Base-by-base conservation (phyloP, 2,888 invertebrate genomes). In the Geophilus truncorum region DNA sequence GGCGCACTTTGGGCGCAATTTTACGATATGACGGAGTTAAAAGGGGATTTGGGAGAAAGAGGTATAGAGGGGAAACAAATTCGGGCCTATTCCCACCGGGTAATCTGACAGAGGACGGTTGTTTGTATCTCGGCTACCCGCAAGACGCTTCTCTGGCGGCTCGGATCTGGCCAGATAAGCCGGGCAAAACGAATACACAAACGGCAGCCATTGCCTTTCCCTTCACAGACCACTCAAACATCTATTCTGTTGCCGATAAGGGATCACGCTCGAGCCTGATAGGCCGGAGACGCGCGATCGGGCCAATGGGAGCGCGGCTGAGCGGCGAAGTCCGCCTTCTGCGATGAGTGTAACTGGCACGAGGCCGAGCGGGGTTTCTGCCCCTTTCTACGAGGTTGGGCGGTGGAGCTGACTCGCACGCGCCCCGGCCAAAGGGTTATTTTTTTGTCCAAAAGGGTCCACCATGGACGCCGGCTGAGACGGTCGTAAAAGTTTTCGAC, bases 301-400 rank as follows among this genome's bases (percentile, higher is more conserved):
- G 12, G 70, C 70, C 70, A 70, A 70, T 70, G 28, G 28, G 70
- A 70, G n/a, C 5, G 70, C 25, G 28, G 70, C 28, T 25, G 2
- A 1, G 70, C 25, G 70, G 4, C n/a, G 70, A 28, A 70, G 12
- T 28, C 70, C 70, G 70, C 70, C 70, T 70, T 28, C 70, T 70
- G 70, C 7, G 28, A n/a, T 9, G 70, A 70, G 12, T 12, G n/a
- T 12, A 70, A 70, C 10, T 70, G 70, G 70, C 28, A 28, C 70
- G 70, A 70, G 70, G 70, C 70, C 28, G 70, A 70, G 70, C 70
- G 70, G 70, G 70, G 70, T 70, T 70, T 70, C 70, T 70, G 70
- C 12, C 70, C 70, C n/a, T 6, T 70, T 28, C 28, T n/a, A 28
- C 25, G 5, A 15, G 70, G 70, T 70, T 70, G 70, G 57, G 57